A percentile compares a stretch with the other conserved stretches of the same genome.
Evolutionary conservation across 2,888 invertebrate species (phyloP).

Genomic region (Phaedon cochleariae): DNA sequence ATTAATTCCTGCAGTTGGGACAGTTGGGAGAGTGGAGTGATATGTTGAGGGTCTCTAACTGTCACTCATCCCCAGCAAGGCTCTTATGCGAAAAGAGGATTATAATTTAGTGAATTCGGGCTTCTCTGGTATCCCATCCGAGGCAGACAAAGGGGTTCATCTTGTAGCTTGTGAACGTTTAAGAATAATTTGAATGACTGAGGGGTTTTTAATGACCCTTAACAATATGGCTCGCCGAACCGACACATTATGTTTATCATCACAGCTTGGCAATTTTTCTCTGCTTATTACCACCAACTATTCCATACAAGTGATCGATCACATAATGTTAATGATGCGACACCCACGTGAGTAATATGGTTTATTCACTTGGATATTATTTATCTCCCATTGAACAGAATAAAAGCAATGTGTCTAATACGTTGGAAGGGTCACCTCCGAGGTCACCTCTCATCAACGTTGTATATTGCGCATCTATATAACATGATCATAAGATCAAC

Average conservation of each 20-base stretch:
- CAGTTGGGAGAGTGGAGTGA: constrained; percentile 14
- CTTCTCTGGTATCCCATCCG: constrained; percentile 10
- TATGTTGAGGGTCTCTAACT: constrained; percentile 33
- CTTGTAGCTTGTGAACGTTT: not conserved
- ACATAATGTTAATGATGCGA: too few relatives aligned
- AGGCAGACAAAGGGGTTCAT: not conserved
- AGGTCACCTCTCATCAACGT: too few relatives aligned
- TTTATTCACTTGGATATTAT: too few relatives aligned
- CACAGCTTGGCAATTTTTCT: too few relatives aligned
- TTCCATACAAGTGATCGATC: too few relatives aligned
- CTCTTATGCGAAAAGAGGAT: constrained; percentile 35
- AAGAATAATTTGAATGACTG: not conserved
- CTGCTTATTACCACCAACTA: too few relatives aligned
- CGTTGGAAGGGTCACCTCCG: too few relatives aligned
- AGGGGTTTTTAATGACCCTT: not conserved
- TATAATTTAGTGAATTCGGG: constrained; percentile 26
- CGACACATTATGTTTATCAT: not conserved
- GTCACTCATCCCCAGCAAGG: constrained; percentile 32
- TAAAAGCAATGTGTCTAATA: too few relatives aligned
- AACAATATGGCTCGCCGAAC: not conserved
- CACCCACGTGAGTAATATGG: too few relatives aligned
- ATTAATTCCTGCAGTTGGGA: constrained; percentile 21
- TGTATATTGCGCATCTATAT: too few relatives aligned
- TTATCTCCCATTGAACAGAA: too few relatives aligned
- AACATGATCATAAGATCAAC: too few relatives aligned